Evolutionary conservation across 1,140 invertebrate genomes (phyloP), one percentile per base, ranked within the genome.

Genomic region (Cryptotermes secundus): DNA sequence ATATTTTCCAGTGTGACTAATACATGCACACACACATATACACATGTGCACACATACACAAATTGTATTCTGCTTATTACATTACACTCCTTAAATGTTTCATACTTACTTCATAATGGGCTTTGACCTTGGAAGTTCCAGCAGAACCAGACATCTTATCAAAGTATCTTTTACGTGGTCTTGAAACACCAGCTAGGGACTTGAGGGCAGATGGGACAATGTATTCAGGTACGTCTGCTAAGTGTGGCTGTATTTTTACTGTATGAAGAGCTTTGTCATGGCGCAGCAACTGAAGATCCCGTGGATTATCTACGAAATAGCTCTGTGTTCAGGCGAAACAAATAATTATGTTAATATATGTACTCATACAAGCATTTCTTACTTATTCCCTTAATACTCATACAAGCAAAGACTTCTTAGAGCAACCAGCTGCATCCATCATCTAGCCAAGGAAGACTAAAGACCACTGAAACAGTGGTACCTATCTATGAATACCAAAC

Each of bases 281-380:
- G 26, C 97, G 91, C 12, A 99, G 90, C 0, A 97, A 94, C 86
- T 96, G 93, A 26, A 98, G 89, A 89, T 99, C 99, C 42, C 93
- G 92, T 0, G 98, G 97, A 91, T 99, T 99, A 85, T 98, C 96
- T 88, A 98, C 95, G 90, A 99, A 99, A 89, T 97, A 99, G 19
- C 95, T 93, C 93, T 96, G 88, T 1, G 88, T 89, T 36, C 85
- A 86, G 36, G 22, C 2, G n/a, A n/a, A n/a, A 34, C 59, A 72
- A 65, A 72, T 19, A n/a, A 59, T 49, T 22, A 14, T 49, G 19
- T 49, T 19, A 19, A 49, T 22, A 49, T 49, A 49, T 14, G 14
- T 49, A 49, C 22, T 49, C 45, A 49, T 12, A 42, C 1, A 1
- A 49, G 45, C 19, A 49, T 49, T 14, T 49, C 45, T 19, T 49